Percentiles rank a stretch among this genome's conserved stretches.
Evolutionary conservation across 1,140 invertebrate genomes (phyloP).

Genomic region (Saccostrea cuccullata): DNA sequence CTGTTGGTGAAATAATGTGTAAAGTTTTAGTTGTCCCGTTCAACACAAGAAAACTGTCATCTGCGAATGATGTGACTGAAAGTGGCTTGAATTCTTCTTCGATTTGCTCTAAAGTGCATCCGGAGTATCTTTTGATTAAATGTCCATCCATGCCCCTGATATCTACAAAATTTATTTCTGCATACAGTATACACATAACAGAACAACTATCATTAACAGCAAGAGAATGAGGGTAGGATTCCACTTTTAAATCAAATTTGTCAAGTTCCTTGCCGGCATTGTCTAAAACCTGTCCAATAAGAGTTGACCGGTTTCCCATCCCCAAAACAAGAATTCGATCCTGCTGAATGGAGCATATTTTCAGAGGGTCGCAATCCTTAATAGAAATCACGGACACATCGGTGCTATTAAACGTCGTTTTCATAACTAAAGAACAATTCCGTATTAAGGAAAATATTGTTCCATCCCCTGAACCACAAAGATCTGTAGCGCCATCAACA

Average conservation of each 20-base stretch:
- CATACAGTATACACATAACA: slow-evolving; percentile 4
- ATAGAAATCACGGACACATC: background rate
- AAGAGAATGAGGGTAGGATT: background rate
- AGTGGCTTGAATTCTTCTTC: slow-evolving; percentile 6
- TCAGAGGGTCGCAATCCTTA: background rate
- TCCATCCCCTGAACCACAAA: background rate
- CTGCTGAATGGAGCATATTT: background rate
- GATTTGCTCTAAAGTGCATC: background rate
- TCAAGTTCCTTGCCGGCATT: background rate
- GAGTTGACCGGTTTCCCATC: background rate
- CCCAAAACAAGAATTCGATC: background rate
- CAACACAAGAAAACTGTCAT: slow-evolving; percentile 18
- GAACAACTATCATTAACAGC: background rate
- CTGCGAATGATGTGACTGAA: background rate
- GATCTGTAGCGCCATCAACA: background rate
- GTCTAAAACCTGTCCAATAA: background rate
- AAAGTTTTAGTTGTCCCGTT: background rate
- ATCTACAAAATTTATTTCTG: slow-evolving; percentile 24
- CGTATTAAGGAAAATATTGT: background rate
- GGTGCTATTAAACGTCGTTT: background rate
- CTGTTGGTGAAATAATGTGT: slow-evolving; percentile 12
- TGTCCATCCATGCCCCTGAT: background rate
- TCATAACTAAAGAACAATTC: background rate
- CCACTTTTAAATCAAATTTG: background rate
- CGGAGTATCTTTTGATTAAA: slow-evolving; percentile 8